Percentiles rank a stretch among this genome's conserved stretches.
phyloP scores from a whole-genome alignment of 2,797 vertebrate genomes.

The Argentina silus region DNA sequence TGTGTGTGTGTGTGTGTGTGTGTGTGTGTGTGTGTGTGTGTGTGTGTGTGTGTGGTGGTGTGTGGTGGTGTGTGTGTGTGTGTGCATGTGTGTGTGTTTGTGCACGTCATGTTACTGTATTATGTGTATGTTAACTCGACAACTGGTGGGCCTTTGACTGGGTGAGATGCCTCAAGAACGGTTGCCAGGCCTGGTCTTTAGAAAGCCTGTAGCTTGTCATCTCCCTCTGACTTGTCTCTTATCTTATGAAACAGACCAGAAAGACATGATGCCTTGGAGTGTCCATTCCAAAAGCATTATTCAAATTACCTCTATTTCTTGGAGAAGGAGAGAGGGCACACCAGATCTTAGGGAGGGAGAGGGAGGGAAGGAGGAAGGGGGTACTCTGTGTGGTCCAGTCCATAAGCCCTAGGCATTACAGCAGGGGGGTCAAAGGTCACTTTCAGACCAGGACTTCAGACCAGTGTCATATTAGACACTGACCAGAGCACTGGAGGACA shows the following conservation, averaged over 20 bases:
- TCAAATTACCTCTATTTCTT: neutral
- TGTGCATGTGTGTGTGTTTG: constrained; percentile 5
- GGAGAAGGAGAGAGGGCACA: neutral
- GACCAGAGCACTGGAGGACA: neutral
- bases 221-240: neutral
- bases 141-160: no score
- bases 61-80: neutral
- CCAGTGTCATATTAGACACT: neutral
- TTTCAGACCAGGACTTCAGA: neutral
- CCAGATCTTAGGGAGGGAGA: neutral
- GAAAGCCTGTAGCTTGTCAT: neutral
- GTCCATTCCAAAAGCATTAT: neutral
- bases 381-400: neutral
- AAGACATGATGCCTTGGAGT: neutral
- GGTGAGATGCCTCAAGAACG: no score
- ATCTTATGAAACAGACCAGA: neutral
- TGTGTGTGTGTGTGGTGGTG: neutral
- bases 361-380: neutral
- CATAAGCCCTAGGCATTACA: neutral
- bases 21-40: no score
- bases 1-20: neutral
- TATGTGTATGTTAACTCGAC: no score
- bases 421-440: neutral
- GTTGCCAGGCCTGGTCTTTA: neutral
- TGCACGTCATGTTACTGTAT: neutral